Evolutionary conservation across 2,888 invertebrate genomes (phyloP).

Genomic region (Agrilus biguttatus): DNA sequence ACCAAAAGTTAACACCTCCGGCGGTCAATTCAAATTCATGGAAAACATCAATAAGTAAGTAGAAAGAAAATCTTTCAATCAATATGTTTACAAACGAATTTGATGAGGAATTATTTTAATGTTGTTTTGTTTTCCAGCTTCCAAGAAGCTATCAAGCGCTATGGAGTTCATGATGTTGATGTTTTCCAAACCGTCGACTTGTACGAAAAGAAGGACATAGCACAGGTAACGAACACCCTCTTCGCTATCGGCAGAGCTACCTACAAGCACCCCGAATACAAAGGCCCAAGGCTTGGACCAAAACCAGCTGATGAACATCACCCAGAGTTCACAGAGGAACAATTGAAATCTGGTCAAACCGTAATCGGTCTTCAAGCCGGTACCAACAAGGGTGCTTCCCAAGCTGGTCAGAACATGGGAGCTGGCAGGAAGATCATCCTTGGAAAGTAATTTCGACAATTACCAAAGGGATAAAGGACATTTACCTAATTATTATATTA

Average conservation of each 20-base stretch:
- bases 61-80: slow-evolving; percentile 4
- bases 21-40: slow-evolving; percentile 99
- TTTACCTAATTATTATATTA: slow-evolving; percentile 5
- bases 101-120: not conserved
- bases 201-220: slow-evolving; percentile 87
- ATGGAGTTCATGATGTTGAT: slow-evolving; percentile 83
- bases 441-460: slow-evolving; percentile 51
- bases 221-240: slow-evolving; percentile 69
- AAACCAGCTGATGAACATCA: slow-evolving; percentile 90
- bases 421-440: slow-evolving; percentile 81
- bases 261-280: slow-evolving; percentile 72
- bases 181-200: slow-evolving; percentile 95
- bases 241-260: slow-evolving; percentile 80
- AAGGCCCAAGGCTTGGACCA: slow-evolving; percentile 82
- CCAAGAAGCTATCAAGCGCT: slow-evolving; percentile 70
- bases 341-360: slow-evolving; percentile 74
- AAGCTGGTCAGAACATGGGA: slow-evolving; percentile 81
- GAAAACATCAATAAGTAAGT: slow-evolving; percentile 92
- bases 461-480: slow-evolving; percentile 2
- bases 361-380: slow-evolving; percentile 92
- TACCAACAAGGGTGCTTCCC: slow-evolving; percentile 89
- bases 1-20: slow-evolving; percentile 80
- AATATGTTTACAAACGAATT: not conserved
- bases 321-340: slow-evolving; percentile 87
- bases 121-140: slow-evolving; percentile 40